Evolutionary conservation across 2,888 invertebrate genomes (phyloP).

Genomic region (Pasiphila rectangulata): DNA sequence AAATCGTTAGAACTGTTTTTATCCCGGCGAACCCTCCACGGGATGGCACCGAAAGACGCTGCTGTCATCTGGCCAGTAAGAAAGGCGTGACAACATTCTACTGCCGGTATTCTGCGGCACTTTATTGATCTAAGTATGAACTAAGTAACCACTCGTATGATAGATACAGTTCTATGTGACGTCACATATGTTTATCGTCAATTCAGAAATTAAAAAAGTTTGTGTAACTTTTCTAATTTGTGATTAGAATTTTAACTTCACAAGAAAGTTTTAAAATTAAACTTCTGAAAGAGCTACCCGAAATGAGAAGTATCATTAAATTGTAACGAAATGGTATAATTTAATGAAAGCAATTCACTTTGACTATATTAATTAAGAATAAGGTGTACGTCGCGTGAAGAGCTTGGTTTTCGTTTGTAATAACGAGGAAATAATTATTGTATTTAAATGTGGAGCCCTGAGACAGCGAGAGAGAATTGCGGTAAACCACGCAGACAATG

Average conservation of each 20-base stretch:
- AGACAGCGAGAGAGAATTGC: too few relatives aligned
- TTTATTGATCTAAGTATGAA: too few relatives aligned
- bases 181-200: too few relatives aligned
- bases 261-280: background rate
- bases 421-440: background rate
- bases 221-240: background rate
- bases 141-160: too few relatives aligned
- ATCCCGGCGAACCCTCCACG: too few relatives aligned
- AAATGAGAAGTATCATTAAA: background rate
- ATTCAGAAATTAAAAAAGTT: background rate
- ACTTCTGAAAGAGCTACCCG: background rate
- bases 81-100: too few relatives aligned
- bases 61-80: too few relatives aligned
- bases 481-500: background rate
- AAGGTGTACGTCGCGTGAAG: conserved; percentile 1
- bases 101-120: too few relatives aligned
- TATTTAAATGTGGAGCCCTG: background rate
- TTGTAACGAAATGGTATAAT: background rate
- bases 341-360: conserved; percentile 7
- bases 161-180: too few relatives aligned
- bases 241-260: background rate
- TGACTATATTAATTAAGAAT: conserved; percentile 4
- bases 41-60: too few relatives aligned
- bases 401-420: background rate
- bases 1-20: too few relatives aligned